Evolutionary conservation across 2,113 vertebrate genomes (phyloP).

Genomic region (Neoarius graeffei): DNA sequence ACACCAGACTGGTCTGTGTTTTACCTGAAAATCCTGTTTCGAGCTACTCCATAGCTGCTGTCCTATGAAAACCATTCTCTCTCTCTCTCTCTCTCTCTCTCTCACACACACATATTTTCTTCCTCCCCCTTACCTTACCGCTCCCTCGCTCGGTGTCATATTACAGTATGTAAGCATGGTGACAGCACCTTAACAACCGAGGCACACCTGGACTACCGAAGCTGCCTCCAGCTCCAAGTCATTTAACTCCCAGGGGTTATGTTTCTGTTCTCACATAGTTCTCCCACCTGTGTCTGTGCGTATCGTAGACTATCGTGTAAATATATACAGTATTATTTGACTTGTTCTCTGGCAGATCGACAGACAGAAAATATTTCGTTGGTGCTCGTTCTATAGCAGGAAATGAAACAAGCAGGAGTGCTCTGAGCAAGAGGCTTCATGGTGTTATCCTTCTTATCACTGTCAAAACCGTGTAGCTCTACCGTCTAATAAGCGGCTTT

Average conservation of each 20-base stretch:
- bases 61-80: slow-evolving; percentile 39
- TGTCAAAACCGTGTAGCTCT: not conserved
- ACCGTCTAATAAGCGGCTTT: not conserved
- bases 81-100: slow-evolving; percentile 10
- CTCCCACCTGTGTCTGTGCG: slow-evolving; percentile 20
- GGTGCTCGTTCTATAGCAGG: not conserved
- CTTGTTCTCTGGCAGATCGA: not conserved
- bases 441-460: not conserved
- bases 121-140: slow-evolving; percentile 38
- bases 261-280: slow-evolving; percentile 5
- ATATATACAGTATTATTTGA: not conserved
- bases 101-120: slow-evolving; percentile 11
- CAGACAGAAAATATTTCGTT: slow-evolving; percentile 9
- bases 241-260: slow-evolving; percentile 42
- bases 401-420: slow-evolving; percentile 22
- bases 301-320: not conserved
- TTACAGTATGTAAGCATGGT: slow-evolving; percentile 51
- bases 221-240: slow-evolving; percentile 23
- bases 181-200: slow-evolving; percentile 51
- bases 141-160: slow-evolving; percentile 42
- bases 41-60: slow-evolving; percentile 23
- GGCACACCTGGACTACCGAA: slow-evolving; percentile 36
- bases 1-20: slow-evolving; percentile 24
- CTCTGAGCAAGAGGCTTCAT: not conserved
- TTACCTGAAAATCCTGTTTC: slow-evolving; percentile 52